Evolutionary conservation across 2,888 invertebrate species (phyloP).

Genomic region (Lamellibrachia columna): DNA sequence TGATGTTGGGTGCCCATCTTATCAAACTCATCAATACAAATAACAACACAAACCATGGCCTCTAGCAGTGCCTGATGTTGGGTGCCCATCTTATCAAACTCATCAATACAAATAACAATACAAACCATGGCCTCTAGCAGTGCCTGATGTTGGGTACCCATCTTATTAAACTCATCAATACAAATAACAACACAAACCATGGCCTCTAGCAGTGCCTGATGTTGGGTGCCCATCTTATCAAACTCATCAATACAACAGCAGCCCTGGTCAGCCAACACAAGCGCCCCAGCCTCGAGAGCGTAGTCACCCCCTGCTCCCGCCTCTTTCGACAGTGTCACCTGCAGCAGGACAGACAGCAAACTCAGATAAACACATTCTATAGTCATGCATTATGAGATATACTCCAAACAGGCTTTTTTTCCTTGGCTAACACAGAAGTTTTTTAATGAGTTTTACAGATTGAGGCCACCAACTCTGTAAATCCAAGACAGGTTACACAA

Average conservation of each 20-base stretch:
- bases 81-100: constrained; percentile 88
- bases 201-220: constrained; percentile 86
- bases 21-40: background rate
- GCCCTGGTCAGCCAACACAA: constrained; percentile 84
- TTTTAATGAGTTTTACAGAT: too few relatives aligned
- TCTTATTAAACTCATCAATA: constrained; percentile 96
- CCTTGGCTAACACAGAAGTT: too few relatives aligned
- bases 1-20: constrained; percentile 77
- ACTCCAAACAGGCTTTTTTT: too few relatives aligned
- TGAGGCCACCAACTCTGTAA: too few relatives aligned
- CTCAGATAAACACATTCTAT: background rate
- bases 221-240: constrained; percentile 82
- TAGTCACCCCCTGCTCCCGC: constrained; percentile 72
- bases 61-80: constrained; percentile 72
- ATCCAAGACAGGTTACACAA: too few relatives aligned
- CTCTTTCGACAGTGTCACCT: constrained; percentile 80
- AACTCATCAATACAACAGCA: constrained; percentile 95
- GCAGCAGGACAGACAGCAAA: background rate
- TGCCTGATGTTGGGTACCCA: constrained; percentile 81
- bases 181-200: constrained; percentile 74
- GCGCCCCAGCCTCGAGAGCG: constrained; percentile 81
- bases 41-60: background rate
- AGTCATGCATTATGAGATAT: background rate
- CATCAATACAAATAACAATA: constrained; percentile 79
- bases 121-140: constrained; percentile 85